A percentile compares a stretch with the other conserved stretches of the same genome.
phyloP scores from a whole-genome alignment of 1,140 invertebrate species.

The Neuroterus valhalla region DNA sequence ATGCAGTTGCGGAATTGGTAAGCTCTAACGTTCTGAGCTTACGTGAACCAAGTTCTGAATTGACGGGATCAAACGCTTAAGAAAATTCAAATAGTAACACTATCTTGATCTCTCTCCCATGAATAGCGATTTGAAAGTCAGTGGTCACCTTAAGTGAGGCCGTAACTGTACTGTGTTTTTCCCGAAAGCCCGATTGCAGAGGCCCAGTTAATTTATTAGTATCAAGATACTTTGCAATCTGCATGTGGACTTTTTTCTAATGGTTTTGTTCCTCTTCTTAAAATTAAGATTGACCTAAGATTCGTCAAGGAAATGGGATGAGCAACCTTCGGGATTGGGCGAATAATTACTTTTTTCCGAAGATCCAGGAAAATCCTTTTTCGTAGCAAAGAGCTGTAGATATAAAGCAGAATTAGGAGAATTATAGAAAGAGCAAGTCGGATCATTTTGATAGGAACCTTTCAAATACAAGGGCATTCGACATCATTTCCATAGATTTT shows the following conservation, averaged over 20 bases:
- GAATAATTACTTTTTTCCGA: not conserved
- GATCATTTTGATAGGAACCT: too few relatives aligned
- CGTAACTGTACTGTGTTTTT: not conserved
- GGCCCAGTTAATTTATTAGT: not conserved
- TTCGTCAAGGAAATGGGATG: not conserved
- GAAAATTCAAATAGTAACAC: slow-evolving; percentile 11
- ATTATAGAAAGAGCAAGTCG: not conserved
- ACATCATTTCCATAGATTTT: too few relatives aligned
- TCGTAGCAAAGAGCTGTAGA: not conserved
- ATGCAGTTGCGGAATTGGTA: too few relatives aligned
- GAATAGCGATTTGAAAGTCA: not conserved
- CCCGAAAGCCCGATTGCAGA: slow-evolving; percentile 20
- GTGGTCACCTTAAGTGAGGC: not conserved
- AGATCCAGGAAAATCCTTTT: not conserved
- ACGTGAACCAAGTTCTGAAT: too few relatives aligned
- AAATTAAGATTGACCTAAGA: not conserved
- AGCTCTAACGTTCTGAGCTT: too few relatives aligned
- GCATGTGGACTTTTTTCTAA: not conserved
- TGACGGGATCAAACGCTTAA: not conserved
- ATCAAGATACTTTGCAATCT: not conserved
- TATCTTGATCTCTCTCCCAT: not conserved
- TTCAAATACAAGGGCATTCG: not conserved
- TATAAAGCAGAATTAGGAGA: not conserved
- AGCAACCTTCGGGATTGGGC: not conserved
- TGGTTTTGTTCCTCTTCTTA: too few relatives aligned